A percentile compares a stretch with the other conserved stretches of the same genome.
Evolutionary conservation across 1,140 invertebrate genomes (phyloP).

Genomic region (Tetranychus urticae): DNA sequence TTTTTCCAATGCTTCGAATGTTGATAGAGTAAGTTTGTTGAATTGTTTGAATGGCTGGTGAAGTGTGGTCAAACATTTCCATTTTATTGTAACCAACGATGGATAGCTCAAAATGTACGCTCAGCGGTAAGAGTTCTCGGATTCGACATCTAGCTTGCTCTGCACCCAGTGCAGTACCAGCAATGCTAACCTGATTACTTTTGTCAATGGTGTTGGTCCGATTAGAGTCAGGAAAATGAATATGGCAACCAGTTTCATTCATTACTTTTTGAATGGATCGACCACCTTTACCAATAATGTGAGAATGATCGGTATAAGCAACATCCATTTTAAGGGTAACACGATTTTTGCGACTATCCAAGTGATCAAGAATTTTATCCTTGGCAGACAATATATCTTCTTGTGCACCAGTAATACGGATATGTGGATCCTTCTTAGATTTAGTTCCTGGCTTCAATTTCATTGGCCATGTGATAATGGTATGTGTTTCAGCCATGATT

Average conservation of each 20-base stretch:
- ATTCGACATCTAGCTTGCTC: constrained; percentile 64
- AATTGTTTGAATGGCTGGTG: constrained; percentile 9
- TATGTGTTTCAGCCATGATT: constrained; percentile 71
- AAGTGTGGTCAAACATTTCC: constrained; percentile 1
- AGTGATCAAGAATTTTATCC: constrained; percentile 55
- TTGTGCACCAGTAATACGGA: constrained; percentile 55
- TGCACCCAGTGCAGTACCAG: constrained; percentile 42
- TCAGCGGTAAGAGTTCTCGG: constrained; percentile 58
- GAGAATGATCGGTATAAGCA: constrained; percentile 88
- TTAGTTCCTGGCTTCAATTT: constrained; percentile 39
- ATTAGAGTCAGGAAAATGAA: constrained; percentile 95
- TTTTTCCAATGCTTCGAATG: neutral
- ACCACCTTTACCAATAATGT: constrained; percentile 92
- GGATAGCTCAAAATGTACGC: constrained; percentile 56
- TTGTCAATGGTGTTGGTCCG: constrained; percentile 26
- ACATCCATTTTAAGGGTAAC: constrained; percentile 95
- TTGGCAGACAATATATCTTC: constrained; percentile 51
- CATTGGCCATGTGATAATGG: constrained; percentile 75
- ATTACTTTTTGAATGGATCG: constrained; percentile 83
- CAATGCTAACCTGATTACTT: constrained; percentile 9
- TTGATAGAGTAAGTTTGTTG: constrained; percentile 1
- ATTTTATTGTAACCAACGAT: neutral
- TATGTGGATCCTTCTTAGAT: constrained; percentile 53
- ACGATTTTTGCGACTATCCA: constrained; percentile 63
- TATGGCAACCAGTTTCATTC: constrained; percentile 84